Evolutionary conservation across 2,113 vertebrate species (phyloP).

Genomic region (Gila orcuttii): DNA sequence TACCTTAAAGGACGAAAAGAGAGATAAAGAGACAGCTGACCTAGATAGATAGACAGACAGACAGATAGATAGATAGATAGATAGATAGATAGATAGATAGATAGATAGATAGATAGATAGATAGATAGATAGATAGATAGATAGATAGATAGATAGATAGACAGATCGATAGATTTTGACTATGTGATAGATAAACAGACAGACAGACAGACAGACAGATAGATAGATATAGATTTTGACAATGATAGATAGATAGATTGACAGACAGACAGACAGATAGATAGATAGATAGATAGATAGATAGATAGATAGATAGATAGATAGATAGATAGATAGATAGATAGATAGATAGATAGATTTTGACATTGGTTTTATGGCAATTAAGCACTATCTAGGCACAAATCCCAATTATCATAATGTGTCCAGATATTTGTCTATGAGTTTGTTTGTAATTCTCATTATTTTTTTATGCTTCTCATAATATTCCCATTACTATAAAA

Average conservation of each 20-base stretch:
- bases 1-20: conserved; percentile 74
- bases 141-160: not conserved
- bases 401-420: not conserved
- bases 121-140: not conserved
- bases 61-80: fast-evolving
- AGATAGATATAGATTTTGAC: too few relatives aligned
- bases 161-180: not conserved
- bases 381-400: not conserved
- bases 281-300: too few relatives aligned
- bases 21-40: conserved; percentile 32
- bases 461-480: not conserved
- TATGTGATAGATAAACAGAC: not conserved
- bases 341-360: not conserved
- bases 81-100: not conserved
- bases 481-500: not conserved
- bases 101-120: not conserved
- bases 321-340: too few relatives aligned
- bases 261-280: too few relatives aligned
- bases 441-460: not conserved
- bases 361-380: too few relatives aligned
- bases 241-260: too few relatives aligned
- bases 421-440: not conserved
- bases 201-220: not conserved
- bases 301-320: too few relatives aligned
- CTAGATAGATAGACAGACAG: not conserved